Evolutionary conservation across 2,797 vertebrate species (phyloP), one percentile per base, ranked within the genome.

Genomic region (Potorous gilbertii): DNA sequence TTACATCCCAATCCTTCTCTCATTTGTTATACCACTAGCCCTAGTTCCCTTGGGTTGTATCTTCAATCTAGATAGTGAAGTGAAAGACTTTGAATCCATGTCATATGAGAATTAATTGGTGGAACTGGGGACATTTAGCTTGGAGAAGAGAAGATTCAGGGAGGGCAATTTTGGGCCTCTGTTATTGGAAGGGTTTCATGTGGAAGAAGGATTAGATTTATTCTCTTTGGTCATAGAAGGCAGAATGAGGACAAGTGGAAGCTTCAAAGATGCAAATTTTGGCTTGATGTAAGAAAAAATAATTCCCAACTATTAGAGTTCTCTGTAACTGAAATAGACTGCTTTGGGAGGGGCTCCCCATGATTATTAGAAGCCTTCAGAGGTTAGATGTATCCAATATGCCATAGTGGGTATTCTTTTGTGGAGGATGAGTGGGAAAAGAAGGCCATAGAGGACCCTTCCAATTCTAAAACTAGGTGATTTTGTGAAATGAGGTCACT

Each of bases 21-120:
- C 24, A 31, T 18, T 4, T 0, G 1, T 0, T 8, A 92, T 34
- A 46, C 56, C 24, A 2, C 56, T 16, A 31, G 0, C 0, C 5
- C 81, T 54, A 54, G 55, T 54, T 54, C 91, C 46, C 21, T 62
- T 8, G 55, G 66, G 18, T 2, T 29, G 46, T 66, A 29, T 31
- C 92, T 55, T 12, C 10, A 59, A 40, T n/a, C 62, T 74, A 21
- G 14, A n/a, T n/a, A 74, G 62, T 74, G 34, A 74, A 74, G 62
- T n/a, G 62, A 81, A 81, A 81, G 18, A 46, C 8, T 8, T 10
- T 81, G 66, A 40, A 46, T 24, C 66, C 66, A 81, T 46, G 6
- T 81, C 8, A 81, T 24, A 81, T 46, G n/a, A 46, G 18, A 18
- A 24, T 40, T 81, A 81, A 81, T 40, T 81, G 66, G 40, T 21